phyloP scores from a whole-genome alignment of 1,140 invertebrate species.

The Spodoptera litura region DNA sequence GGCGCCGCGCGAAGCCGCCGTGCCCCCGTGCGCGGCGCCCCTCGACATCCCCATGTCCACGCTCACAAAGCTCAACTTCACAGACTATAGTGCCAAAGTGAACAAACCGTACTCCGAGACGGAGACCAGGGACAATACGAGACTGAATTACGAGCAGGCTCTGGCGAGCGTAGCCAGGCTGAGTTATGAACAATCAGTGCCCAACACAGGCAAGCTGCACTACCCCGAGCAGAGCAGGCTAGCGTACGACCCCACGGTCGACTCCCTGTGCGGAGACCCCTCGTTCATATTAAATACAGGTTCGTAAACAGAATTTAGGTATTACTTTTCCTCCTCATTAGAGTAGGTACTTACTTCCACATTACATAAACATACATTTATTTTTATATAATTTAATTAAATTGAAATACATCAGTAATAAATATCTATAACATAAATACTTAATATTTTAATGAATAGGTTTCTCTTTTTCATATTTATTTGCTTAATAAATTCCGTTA shows the following conservation, averaged over 20 bases:
- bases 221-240: slow-evolving; percentile 76
- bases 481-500: neutral
- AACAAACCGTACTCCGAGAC: slow-evolving; percentile 70
- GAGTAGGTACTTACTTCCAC: neutral
- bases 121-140: slow-evolving; percentile 69
- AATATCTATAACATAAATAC: too few relatives aligned
- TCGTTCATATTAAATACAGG: slow-evolving; percentile 75
- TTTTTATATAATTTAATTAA: too few relatives aligned
- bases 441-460: too few relatives aligned
- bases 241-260: slow-evolving; percentile 71
- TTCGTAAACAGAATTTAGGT: slow-evolving; percentile 50
- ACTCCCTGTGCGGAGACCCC: slow-evolving; percentile 71
- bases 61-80: slow-evolving; percentile 78
- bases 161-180: slow-evolving; percentile 70
- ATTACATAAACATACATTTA: too few relatives aligned
- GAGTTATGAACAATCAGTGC: slow-evolving; percentile 75
- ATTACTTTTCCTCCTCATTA: too few relatives aligned
- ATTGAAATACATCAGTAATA: too few relatives aligned
- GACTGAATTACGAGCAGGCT: slow-evolving; percentile 75
- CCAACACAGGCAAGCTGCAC: slow-evolving; percentile 67
- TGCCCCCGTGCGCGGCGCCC: slow-evolving; percentile 80
- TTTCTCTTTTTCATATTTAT: neutral
- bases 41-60: slow-evolving; percentile 81
- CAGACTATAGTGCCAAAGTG: slow-evolving; percentile 83
- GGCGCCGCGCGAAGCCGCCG: slow-evolving; percentile 82